A percentile compares a stretch with the other conserved stretches of the same genome.
These are phyloP conservation scores for Scalopus aquaticus DNA, from an alignment of 2,113 vertebrate genomes.

Conservation along the genomic window DNA sequence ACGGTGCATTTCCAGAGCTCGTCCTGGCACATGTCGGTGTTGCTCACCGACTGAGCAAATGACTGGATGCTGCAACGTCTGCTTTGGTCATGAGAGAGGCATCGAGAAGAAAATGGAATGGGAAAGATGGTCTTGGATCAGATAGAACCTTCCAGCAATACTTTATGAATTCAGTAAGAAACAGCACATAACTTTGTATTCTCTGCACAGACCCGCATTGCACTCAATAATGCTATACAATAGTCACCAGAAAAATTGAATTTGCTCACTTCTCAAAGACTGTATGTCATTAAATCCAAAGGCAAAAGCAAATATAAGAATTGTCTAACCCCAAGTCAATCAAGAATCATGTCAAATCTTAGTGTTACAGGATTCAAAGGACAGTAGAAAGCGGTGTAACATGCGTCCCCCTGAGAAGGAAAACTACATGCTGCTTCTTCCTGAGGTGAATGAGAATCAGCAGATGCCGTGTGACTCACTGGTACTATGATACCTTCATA, in stretches of 20 bases:
- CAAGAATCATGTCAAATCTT: slow-evolving; percentile 52
- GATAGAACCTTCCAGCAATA: background rate
- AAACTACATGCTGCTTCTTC: background rate
- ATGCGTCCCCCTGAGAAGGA: background rate
- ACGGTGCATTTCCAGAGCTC: background rate
- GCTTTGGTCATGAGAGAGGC: background rate
- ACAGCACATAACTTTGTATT: background rate
- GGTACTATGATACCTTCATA: background rate
- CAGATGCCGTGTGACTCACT: slow-evolving; percentile 4
- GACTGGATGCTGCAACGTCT: background rate
- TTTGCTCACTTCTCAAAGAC: slow-evolving; percentile 34
- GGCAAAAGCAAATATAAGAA: slow-evolving; percentile 47
- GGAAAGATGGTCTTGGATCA: background rate
- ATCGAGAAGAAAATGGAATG: background rate
- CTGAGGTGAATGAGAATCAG: background rate
- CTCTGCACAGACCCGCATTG: background rate
- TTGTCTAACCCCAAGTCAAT: slow-evolving; percentile 32
- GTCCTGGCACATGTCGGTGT: background rate
- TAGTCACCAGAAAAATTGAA: background rate
- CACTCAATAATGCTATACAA: background rate
- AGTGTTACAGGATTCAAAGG: slow-evolving; percentile 11
- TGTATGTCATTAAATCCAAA: slow-evolving; percentile 36
- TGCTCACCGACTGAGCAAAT: background rate
- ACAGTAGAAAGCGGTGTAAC: background rate
- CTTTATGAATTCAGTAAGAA: background rate